Evolutionary conservation across 2,888 invertebrate species (phyloP).

Genomic region (Chloroclystis v-ata): DNA sequence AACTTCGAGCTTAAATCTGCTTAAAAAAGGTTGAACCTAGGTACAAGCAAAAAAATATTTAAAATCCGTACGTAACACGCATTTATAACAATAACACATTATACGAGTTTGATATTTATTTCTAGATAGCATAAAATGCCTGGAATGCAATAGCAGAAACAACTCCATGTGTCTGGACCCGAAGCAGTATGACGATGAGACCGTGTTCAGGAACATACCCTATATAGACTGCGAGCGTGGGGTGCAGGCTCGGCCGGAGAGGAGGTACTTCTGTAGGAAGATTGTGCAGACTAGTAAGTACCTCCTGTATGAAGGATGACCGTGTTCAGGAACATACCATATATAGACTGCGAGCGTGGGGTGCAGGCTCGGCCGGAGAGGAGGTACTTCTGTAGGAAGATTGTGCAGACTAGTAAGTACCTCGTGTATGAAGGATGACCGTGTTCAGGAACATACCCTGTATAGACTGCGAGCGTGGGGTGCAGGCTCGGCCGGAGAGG

Average conservation of each 20-base stretch:
- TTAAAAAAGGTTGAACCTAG: too few species aligned
- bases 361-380: too few species aligned
- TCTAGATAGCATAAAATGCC: constrained; percentile 80
- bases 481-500: constrained; percentile 13
- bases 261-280: not conserved
- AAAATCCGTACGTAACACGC: too few species aligned
- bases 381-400: not conserved
- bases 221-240: constrained; percentile 60
- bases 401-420: not conserved
- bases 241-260: too few species aligned
- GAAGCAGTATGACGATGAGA: constrained; percentile 61
- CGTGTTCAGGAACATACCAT: constrained; percentile 46
- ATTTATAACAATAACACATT: too few species aligned
- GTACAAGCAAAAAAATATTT: too few species aligned
- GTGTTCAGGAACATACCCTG: constrained; percentile 48
- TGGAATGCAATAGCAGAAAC: constrained; percentile 85
- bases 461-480: constrained; percentile 57
- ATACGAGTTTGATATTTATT: too few species aligned
- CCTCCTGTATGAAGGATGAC: not conserved
- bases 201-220: constrained; percentile 57
- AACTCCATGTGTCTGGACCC: constrained; percentile 82
- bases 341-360: constrained; percentile 59
- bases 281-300: constrained; percentile 1
- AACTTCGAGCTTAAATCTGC: too few species aligned
- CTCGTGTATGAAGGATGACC: not conserved